Evolutionary conservation across 64 coral and sea anemone genomes (phyloP).

Genomic region (Montipora sp.): DNA sequence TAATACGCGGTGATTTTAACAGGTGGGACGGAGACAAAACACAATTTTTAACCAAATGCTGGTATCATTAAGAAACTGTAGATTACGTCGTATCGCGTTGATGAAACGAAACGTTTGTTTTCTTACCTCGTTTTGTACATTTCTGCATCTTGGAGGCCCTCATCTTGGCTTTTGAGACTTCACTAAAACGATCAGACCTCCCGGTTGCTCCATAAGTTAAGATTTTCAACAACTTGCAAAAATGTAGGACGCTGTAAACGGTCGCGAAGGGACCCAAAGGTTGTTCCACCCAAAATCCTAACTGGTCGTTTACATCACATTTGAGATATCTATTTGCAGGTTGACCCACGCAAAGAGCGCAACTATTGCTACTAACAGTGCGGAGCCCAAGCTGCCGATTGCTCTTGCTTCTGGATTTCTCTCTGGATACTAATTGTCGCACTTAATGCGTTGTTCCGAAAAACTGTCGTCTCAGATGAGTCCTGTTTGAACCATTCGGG

Average conservation of each 20-base stretch:
- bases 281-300: not conserved
- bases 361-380: not conserved
- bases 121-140: not conserved
- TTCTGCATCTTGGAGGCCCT: not conserved
- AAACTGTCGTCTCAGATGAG: not conserved
- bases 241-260: not conserved
- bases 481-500: not conserved
- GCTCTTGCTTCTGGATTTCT: not conserved
- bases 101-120: not conserved
- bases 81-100: too few relatives aligned
- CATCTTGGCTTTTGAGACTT: not conserved
- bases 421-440: not conserved
- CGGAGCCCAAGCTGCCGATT: not conserved
- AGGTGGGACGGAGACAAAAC: too few relatives aligned
- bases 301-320: not conserved
- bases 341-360: not conserved
- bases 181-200: not conserved
- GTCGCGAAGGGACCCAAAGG: not conserved
- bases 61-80: not conserved
- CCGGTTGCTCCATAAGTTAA: not conserved
- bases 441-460: not conserved
- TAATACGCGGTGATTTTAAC: too few relatives aligned
- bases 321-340: not conserved
- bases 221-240: not conserved
- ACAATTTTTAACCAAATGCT: too few relatives aligned